Conservation (phyloP, 1,140 invertebrate species). For the Odontomachus brunneus region DNA sequence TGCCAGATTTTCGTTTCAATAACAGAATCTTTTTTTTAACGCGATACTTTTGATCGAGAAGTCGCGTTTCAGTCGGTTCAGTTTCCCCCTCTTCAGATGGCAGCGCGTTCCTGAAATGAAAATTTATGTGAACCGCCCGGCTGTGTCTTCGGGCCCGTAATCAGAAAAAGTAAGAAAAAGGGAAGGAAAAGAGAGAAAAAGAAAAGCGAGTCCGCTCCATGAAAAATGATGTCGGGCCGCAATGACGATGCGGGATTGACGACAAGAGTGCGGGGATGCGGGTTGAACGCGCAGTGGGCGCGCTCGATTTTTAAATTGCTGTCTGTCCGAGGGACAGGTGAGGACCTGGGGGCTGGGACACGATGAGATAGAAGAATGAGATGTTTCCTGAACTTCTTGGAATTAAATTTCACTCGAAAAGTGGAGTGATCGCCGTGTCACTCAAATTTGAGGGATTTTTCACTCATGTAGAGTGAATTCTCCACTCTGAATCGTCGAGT, state of each 20-base stretch:
- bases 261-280: conserved; percentile 11
- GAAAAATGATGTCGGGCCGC: conserved; percentile 40
- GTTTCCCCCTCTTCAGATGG: too few species aligned
- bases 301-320: conserved; percentile 28
- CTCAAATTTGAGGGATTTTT: too few species aligned
- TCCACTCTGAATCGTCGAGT: too few species aligned
- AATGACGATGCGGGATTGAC: conserved; percentile 51
- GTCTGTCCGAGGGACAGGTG: conserved; percentile 22
- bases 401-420: too few species aligned
- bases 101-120: conserved; percentile 45
- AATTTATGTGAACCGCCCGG: conserved; percentile 60
- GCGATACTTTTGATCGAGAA: too few species aligned
- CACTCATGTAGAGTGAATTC: too few species aligned
- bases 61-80: too few species aligned
- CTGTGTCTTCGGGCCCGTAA: background rate
- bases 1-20: too few species aligned
- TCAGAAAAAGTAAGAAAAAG: conserved; percentile 5
- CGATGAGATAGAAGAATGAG: background rate
- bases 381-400: too few species aligned
- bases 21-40: too few species aligned
- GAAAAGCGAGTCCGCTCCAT: background rate
- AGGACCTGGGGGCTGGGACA: background rate
- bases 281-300: background rate
- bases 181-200: background rate
- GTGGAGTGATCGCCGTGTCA: too few species aligned